Evolutionary conservation across 2,888 invertebrate genomes (phyloP).

Genomic region (Heterodera filipjevi): DNA sequence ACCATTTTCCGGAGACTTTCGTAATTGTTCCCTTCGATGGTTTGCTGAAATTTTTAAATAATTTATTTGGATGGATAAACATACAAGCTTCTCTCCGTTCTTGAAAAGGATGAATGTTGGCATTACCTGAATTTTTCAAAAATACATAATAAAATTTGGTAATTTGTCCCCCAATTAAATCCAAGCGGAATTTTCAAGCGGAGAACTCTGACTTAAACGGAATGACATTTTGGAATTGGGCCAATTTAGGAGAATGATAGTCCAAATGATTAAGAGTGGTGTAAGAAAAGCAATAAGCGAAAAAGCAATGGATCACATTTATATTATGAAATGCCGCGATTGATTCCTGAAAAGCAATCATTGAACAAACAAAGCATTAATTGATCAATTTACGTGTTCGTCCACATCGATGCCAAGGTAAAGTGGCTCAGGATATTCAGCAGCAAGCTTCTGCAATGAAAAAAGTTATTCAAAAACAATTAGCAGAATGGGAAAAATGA

Average conservation of each 20-base stretch:
- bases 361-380: background rate
- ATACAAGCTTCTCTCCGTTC: conserved; percentile 52
- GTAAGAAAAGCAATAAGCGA: too few species aligned
- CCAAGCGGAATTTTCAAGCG: too few species aligned
- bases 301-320: too few species aligned
- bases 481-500: conserved; percentile 5
- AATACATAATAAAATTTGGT: conserved; percentile 35
- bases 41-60: conserved; percentile 36
- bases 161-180: too few species aligned
- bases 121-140: conserved; percentile 51
- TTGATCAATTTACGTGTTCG: conserved; percentile 70
- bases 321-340: conserved; percentile 52
- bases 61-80: conserved; percentile 23
- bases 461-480: too few species aligned
- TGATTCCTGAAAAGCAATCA: conserved; percentile 49
- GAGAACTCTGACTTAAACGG: too few species aligned
- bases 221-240: too few species aligned
- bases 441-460: conserved; percentile 82
- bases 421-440: conserved; percentile 84
- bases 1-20: conserved; percentile 28
- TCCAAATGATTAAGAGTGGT: too few species aligned
- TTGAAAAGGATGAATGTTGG: conserved; percentile 63
- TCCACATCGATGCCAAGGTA: conserved; percentile 86
- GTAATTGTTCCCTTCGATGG: conserved; percentile 57
- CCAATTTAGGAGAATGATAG: too few species aligned